These are phyloP conservation scores for Drosophila leonis DNA, from an alignment of 2,888 invertebrate genomes.

Conservation along the genomic window DNA sequence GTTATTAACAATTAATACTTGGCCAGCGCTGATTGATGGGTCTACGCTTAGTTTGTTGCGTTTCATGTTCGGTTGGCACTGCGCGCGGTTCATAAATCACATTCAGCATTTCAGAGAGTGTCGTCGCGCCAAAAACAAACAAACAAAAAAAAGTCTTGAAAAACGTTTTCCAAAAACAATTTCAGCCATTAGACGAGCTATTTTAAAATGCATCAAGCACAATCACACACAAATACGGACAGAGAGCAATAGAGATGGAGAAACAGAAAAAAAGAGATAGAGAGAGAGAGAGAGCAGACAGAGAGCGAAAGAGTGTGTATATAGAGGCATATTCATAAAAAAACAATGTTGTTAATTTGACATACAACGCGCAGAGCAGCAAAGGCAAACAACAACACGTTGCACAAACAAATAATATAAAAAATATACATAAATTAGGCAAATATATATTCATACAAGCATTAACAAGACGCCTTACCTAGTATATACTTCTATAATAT, in stretches of 20 bases:
- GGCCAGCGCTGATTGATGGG: conserved; percentile 57
- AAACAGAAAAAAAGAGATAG: not conserved
- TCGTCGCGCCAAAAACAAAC: conserved; percentile 7
- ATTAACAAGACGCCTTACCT: conserved; percentile 3
- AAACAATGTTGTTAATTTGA: conserved; percentile 66
- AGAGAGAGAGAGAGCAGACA: too few species aligned
- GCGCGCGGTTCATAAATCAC: conserved; percentile 63
- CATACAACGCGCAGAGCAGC: conserved; percentile 47
- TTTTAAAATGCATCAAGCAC: conserved; percentile 54
- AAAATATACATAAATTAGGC: conserved; percentile 14
- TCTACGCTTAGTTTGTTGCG: conserved; percentile 44
- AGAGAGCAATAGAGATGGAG: not conserved
- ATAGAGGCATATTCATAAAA: conserved; percentile 33
- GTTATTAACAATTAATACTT: conserved; percentile 56
- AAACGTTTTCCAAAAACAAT: conserved; percentile 32
- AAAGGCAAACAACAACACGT: conserved; percentile 7
- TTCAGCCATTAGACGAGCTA: conserved; percentile 46
- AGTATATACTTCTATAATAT: not conserved
- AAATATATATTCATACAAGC: conserved; percentile 12
- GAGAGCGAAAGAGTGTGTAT: not conserved
- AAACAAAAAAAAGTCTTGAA: conserved; percentile 8
- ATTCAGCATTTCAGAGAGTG: conserved; percentile 35
- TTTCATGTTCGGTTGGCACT: conserved; percentile 48
- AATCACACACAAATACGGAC: conserved; percentile 14
- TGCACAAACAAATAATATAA: conserved; percentile 30